Percentiles rank a stretch among this genome's conserved stretches.
Conservation (phyloP, 2,888 invertebrate species). For the Xanthia togata region DNA sequence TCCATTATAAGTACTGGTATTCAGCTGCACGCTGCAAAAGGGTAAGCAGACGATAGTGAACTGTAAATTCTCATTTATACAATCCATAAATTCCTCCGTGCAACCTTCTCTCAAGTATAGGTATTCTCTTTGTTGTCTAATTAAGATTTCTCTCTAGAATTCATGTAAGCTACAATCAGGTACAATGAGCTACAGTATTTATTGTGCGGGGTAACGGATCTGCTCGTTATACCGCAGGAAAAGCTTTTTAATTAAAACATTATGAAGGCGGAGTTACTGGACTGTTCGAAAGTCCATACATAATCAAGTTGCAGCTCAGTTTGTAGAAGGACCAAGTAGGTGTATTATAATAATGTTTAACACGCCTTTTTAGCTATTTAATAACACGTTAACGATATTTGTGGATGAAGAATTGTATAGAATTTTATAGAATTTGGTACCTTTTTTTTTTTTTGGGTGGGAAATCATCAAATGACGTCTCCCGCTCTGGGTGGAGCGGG, state of each 20-base stretch:
- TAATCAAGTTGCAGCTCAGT: constrained; percentile 45
- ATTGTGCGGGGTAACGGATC: constrained; percentile 39
- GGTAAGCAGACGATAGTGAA: neutral
- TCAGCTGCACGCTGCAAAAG: neutral
- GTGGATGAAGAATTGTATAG: no score
- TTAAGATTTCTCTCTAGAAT: constrained; percentile 42
- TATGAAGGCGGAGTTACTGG: constrained; percentile 55
- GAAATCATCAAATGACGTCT: no score
- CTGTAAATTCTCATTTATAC: neutral
- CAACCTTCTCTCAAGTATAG: neutral
- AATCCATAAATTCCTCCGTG: neutral
- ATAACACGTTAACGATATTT: no score
- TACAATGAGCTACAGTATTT: constrained; percentile 39
- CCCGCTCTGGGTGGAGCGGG: no score
- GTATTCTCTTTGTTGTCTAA: constrained; percentile 36
- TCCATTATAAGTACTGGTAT: neutral
- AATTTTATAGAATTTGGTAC: no score
- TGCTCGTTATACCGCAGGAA: constrained; percentile 31
- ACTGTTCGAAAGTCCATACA: constrained; percentile 57
- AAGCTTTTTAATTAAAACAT: constrained; percentile 65
- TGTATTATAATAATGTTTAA: no score
- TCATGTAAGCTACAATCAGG: constrained; percentile 5
- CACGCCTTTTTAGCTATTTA: no score
- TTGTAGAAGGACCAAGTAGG: constrained; percentile 44
- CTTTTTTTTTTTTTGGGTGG: no score